Conservation (phyloP, 2,113 vertebrate species). For the Semnornis frantzii region DNA sequence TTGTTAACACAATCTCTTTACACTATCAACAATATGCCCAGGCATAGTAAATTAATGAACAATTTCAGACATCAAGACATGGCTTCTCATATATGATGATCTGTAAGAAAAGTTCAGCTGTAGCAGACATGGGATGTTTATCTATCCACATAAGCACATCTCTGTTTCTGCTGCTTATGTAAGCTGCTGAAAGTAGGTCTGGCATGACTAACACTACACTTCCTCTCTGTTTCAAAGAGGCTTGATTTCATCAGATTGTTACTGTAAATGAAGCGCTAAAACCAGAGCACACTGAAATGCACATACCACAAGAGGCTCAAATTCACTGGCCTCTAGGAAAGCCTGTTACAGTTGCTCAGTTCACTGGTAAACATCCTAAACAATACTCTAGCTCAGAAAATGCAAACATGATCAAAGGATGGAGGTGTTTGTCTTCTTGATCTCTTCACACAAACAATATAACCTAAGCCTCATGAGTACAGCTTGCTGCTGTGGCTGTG, state of each 20-base stretch:
- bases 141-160: not conserved
- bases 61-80: not conserved
- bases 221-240: slow-evolving; percentile 27
- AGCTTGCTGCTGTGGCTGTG: not conserved
- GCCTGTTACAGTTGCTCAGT: not conserved
- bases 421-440: not conserved
- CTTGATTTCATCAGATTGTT: not conserved
- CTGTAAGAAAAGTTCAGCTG: not conserved
- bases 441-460: not conserved
- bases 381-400: not conserved
- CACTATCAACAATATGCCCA: fast-evolving
- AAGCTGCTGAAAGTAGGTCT: not conserved
- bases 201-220: not conserved
- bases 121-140: fast-evolving
- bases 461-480: not conserved
- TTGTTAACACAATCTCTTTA: not conserved
- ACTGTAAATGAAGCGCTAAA: slow-evolving; percentile 2
- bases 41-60: not conserved
- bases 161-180: not conserved
- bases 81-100: not conserved
- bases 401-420: not conserved
- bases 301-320: not conserved
- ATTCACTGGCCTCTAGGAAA: not conserved
- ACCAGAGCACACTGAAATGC: not conserved
- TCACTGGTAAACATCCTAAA: not conserved